Conservation (phyloP, 2,797 vertebrate species). For the Alauda arvensis region DNA sequence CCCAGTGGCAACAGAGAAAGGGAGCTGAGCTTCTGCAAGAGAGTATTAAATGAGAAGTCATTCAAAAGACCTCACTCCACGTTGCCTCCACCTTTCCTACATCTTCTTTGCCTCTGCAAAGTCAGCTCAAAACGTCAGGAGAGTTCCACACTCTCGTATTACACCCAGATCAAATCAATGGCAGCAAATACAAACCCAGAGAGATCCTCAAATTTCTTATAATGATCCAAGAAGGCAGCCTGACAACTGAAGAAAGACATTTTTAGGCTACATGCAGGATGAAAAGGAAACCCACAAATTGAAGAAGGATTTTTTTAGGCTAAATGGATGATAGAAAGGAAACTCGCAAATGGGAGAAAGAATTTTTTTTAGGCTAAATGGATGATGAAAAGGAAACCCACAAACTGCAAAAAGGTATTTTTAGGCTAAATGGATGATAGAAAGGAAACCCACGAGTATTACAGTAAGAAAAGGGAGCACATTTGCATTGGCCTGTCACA, state of each 20-base stretch:
- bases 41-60: background rate
- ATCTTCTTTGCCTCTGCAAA: background rate
- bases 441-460: background rate
- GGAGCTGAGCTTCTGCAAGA: background rate
- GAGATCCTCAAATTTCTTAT: background rate
- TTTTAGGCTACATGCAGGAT: background rate
- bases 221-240: background rate
- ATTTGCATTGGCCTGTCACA: constrained; percentile 1
- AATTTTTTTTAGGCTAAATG: background rate
- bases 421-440: background rate
- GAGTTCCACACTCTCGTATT: background rate
- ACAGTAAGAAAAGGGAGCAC: background rate
- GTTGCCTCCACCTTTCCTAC: background rate
- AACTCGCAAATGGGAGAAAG: background rate
- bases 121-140: background rate
- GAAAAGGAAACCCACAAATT: constrained; percentile 7
- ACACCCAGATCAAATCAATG: background rate
- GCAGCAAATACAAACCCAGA: background rate
- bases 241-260: background rate
- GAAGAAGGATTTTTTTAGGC: background rate
- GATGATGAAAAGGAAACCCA: constrained; percentile 12
- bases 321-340: constrained; percentile 10
- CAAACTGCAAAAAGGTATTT: constrained; percentile 4
- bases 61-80: background rate
- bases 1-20: background rate